A percentile compares a stretch with the other conserved stretches of the same genome.
Evolutionary conservation across 2,888 invertebrate species (phyloP).

Genomic region (Acrobasis consociella): DNA sequence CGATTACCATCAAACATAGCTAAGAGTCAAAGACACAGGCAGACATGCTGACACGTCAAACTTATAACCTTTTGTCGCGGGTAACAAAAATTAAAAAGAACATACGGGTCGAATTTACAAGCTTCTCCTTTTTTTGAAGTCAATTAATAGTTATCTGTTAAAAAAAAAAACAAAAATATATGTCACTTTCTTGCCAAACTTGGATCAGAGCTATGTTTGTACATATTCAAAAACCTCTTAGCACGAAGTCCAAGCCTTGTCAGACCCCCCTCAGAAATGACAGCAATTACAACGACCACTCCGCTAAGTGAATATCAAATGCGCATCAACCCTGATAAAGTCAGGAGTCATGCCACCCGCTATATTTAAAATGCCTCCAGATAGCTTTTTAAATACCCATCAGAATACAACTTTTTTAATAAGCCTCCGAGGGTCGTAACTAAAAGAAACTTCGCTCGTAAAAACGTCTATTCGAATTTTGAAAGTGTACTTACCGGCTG

Average conservation of each 20-base stretch:
- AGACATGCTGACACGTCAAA: too few relatives aligned
- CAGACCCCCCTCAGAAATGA: constrained; percentile 18
- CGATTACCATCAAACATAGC: too few relatives aligned
- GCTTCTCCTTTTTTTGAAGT: too few relatives aligned
- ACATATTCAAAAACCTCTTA: constrained; percentile 1
- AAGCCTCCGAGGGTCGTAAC: constrained; percentile 29
- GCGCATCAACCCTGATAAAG: constrained; percentile 17
- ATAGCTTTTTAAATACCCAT: constrained; percentile 21
- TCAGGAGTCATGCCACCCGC: constrained; percentile 15
- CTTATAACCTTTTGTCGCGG: too few relatives aligned
- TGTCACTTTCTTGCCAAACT: not conserved
- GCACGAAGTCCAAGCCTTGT: not conserved
- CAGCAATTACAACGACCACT: constrained; percentile 17
- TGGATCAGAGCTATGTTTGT: not conserved
- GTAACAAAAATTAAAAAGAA: too few relatives aligned
- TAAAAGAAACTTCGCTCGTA: constrained; percentile 31
- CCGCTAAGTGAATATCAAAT: constrained; percentile 19
- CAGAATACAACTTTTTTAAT: constrained; percentile 31
- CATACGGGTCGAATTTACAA: too few relatives aligned
- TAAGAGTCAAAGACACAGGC: too few relatives aligned
- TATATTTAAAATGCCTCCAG: constrained; percentile 12
- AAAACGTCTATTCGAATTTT: constrained; percentile 24
- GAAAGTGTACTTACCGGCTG: constrained; percentile 10
- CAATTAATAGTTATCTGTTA: not conserved
- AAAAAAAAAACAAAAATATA: not conserved